phyloP scores from a whole-genome alignment of 2,888 invertebrate species.

The Orthosia gracilis region DNA sequence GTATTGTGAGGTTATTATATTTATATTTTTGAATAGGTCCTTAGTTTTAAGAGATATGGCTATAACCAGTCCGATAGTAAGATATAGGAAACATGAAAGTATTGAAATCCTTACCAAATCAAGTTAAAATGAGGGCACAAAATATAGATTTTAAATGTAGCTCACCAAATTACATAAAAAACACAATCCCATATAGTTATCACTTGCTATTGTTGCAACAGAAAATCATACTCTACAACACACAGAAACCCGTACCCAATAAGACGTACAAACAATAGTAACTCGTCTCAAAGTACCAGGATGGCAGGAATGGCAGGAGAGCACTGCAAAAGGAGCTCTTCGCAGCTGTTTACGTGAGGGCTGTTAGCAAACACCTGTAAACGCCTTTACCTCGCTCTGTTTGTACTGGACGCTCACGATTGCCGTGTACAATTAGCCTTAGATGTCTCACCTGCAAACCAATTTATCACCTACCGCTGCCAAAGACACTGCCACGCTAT shows the following conservation, averaged over 20 bases:
- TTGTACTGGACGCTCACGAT: constrained; percentile 85
- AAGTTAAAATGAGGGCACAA: background rate
- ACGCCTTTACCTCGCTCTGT: constrained; percentile 82
- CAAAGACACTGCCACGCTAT: constrained; percentile 14
- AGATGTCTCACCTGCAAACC: constrained; percentile 82
- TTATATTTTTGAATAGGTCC: background rate
- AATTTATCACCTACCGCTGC: constrained; percentile 64
- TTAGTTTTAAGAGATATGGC: background rate
- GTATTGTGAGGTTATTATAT: constrained; percentile 20
- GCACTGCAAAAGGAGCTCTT: constrained; percentile 80
- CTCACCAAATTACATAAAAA: background rate
- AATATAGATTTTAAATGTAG: background rate
- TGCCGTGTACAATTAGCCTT: constrained; percentile 87
- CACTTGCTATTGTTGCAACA: background rate
- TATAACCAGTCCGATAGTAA: background rate
- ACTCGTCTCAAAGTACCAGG: constrained; percentile 58
- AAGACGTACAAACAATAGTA: constrained; percentile 61
- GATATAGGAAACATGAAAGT: background rate
- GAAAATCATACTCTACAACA: background rate
- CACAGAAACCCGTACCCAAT: constrained; percentile 26
- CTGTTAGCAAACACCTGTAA: constrained; percentile 87
- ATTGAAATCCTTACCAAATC: background rate
- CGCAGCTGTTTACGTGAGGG: constrained; percentile 88
- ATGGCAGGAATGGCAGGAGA: constrained; percentile 37
- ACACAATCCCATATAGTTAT: background rate